These are phyloP conservation scores for Platichthys stellatus DNA, from an alignment of 2,113 vertebrate species.

Conservation along the genomic window DNA sequence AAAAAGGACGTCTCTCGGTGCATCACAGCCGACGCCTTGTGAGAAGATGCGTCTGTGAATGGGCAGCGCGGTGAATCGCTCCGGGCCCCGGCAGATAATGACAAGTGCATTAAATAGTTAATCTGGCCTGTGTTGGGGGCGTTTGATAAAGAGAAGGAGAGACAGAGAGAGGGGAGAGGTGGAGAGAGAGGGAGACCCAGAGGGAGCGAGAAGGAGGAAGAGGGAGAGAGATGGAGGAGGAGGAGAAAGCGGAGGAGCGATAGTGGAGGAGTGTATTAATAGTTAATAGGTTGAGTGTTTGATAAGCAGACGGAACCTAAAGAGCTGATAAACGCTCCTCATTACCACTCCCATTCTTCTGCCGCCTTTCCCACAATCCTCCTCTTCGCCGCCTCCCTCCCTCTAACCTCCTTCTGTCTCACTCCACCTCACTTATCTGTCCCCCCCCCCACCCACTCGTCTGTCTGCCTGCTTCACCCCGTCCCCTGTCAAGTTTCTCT, in stretches of 20 bases:
- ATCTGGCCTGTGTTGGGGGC: slow-evolving; percentile 68
- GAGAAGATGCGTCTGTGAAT: slow-evolving; percentile 68
- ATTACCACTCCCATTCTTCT: slow-evolving; percentile 72
- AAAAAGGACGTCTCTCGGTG: slow-evolving; percentile 54
- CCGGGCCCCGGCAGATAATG: slow-evolving; percentile 72
- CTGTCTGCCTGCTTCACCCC: background rate
- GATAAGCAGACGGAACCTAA: slow-evolving; percentile 77
- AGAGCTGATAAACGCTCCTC: slow-evolving; percentile 76
- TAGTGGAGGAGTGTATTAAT: slow-evolving; percentile 73
- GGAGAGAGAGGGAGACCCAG: slow-evolving; percentile 50
- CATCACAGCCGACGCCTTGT: slow-evolving; percentile 62
- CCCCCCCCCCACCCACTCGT: background rate
- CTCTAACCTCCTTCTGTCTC: slow-evolving; percentile 8
- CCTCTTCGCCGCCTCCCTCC: slow-evolving; percentile 38
- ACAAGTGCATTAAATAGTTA: slow-evolving; percentile 81
- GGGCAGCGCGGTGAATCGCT: slow-evolving; percentile 66
- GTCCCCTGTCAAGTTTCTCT: slow-evolving; percentile 6
- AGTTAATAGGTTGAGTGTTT: slow-evolving; percentile 78
- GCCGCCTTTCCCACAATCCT: slow-evolving; percentile 71
- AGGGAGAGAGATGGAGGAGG: slow-evolving; percentile 44
- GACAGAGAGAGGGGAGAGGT: slow-evolving; percentile 32
- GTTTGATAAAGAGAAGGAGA: slow-evolving; percentile 70
- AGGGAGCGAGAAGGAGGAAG: slow-evolving; percentile 39
- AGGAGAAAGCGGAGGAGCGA: slow-evolving; percentile 43
- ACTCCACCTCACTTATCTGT: too few relatives aligned